Base-by-base conservation (phyloP, 2,888 invertebrate genomes). In the Rhabditoides inermis region DNA sequence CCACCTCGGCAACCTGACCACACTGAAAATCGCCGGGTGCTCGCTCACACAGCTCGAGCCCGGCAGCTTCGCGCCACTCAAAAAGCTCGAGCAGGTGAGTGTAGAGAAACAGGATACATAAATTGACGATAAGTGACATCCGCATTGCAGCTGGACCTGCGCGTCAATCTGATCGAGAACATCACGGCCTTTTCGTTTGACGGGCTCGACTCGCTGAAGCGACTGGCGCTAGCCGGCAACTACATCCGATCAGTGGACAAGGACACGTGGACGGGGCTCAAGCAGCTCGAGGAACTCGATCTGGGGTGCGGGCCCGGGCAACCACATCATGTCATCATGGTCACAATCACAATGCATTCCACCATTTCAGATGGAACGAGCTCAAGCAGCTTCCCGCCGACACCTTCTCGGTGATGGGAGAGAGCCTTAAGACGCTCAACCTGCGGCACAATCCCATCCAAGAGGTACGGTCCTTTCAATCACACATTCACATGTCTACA, bases 121-220 rank as follows among this genome's bases (percentile, higher is more conserved):
- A 32, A 1, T 12, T 12, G 35, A 32, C n/a, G 35, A 32, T 32
- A n/a, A 32, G n/a, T 32, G 35, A 32, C n/a, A 10, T 10, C n/a
- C n/a, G 12, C 35, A 32, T 56, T 70, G 44, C 80, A 87, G 63
- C 84, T 92, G 61, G 84, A 88, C 45, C 80, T 92, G 56, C 85
- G 85, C 66, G 86, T 88, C 77, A 92, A 92, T 79, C 87, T 89
- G 0, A 83, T 88, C 64, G 84, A 74, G 47, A 66, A 84, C 65
- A 84, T 91, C 61, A 85, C 87, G 57, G 84, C 85, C 36, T 85
- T 86, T 60, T 88, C 89, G 1, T 90, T 91, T 76, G 85, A 86
- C 18, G 87, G 88, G 7, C 81, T 90, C 30, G 85, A 85, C 44
- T 86, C 87, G 73, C 86, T 92, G 7, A 85, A 87, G 49, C 85